Percentiles rank a stretch among this genome's conserved stretches.
phyloP scores from a whole-genome alignment of 2,888 invertebrate genomes.

The Furcula furcula region DNA sequence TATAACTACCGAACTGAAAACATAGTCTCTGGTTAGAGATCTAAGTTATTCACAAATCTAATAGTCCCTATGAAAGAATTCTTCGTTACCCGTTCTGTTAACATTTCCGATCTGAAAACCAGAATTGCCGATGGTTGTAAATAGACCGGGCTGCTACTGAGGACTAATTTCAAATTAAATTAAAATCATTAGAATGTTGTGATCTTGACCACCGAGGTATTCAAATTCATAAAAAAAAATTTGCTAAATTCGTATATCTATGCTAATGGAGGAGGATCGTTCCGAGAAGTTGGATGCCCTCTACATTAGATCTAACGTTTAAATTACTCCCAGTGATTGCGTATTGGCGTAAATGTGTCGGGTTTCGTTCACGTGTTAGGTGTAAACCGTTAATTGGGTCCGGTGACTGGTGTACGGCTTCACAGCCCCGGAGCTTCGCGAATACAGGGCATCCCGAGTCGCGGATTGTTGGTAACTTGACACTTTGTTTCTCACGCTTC shows the following conservation, averaged over 20 bases:
- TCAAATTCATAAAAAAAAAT: no score
- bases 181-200: no score
- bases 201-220: no score
- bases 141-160: no score
- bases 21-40: no score
- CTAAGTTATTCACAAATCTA: no score
- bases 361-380: slow-evolving; percentile 46
- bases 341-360: slow-evolving; percentile 39
- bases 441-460: slow-evolving; percentile 31
- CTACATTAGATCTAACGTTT: slow-evolving; percentile 46
- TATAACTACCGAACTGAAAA: no score
- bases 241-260: slow-evolving; percentile 7
- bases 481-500: slow-evolving; percentile 52
- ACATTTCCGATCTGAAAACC: no score
- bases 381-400: slow-evolving; percentile 41
- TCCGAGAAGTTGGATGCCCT: slow-evolving; percentile 26
- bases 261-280: slow-evolving; percentile 10
- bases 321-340: slow-evolving; percentile 44
- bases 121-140: no score
- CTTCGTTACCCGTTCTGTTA: no score
- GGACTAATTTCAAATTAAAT: no score
- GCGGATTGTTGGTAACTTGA: slow-evolving; percentile 42
- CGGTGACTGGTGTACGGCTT: slow-evolving; percentile 43
- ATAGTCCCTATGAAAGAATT: no score
- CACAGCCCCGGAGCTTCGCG: slow-evolving; percentile 24